These are phyloP conservation scores for Lindbergichthys nudifrons DNA, from an alignment of 2,797 vertebrate species.

Conservation along the genomic window DNA sequence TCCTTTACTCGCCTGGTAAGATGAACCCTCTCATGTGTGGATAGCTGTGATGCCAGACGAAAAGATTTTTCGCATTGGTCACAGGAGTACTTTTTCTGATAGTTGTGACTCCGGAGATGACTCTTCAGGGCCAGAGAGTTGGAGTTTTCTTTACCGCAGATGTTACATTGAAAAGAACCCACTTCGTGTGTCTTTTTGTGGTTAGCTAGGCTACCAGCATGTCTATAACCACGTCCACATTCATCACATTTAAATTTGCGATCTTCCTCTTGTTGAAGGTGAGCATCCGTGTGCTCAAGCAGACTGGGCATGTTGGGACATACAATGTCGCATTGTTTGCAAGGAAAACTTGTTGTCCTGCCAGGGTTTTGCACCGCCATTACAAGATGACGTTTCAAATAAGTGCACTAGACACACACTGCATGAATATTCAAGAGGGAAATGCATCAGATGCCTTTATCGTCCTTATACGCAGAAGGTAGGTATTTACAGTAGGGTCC, in stretches of 20 bases:
- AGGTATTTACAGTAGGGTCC: conserved; percentile 32
- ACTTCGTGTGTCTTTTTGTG: conserved; percentile 90
- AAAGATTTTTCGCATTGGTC: conserved; percentile 86
- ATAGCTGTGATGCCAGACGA: conserved; percentile 85
- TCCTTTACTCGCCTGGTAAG: conserved; percentile 63
- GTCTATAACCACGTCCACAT: conserved; percentile 90
- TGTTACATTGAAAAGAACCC: conserved; percentile 86
- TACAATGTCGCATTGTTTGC: conserved; percentile 79
- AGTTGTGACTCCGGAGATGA: conserved; percentile 90
- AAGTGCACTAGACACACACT: conserved; percentile 32
- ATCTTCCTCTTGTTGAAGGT: conserved; percentile 79
- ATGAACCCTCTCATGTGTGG: conserved; percentile 84
- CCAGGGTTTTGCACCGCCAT: conserved; percentile 78
- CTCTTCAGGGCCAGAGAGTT: conserved; percentile 90
- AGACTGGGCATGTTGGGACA: conserved; percentile 78
- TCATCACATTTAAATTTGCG: conserved; percentile 88
- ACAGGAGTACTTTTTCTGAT: conserved; percentile 87
- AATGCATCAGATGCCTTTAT: conserved; percentile 68
- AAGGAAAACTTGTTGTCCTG: conserved; percentile 77
- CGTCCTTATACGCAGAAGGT: conserved; percentile 16
- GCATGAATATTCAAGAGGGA: conserved; percentile 28
- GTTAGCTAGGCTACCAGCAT: conserved; percentile 90
- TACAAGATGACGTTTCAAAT: conserved; percentile 34
- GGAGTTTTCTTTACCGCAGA: conserved; percentile 89
- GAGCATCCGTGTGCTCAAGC: conserved; percentile 79